phyloP scores from a whole-genome alignment of 2,888 invertebrate species.

The Cheilosia grossa region DNA sequence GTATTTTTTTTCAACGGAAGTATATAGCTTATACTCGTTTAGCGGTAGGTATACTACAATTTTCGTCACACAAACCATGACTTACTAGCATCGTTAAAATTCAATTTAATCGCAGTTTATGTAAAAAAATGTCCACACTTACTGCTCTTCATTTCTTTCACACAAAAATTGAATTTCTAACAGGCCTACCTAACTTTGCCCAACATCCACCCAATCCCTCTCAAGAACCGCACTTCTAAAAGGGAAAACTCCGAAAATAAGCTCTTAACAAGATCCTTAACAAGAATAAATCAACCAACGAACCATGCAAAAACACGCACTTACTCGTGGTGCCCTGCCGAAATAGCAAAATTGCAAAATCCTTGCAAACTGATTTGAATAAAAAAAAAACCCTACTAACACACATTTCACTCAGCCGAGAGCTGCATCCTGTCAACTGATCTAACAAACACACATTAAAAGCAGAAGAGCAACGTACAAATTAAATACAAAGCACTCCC shows the following conservation, averaged over 20 bases:
- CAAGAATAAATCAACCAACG: constrained; percentile 54
- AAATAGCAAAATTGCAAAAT: constrained; percentile 50
- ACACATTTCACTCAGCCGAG: constrained; percentile 2
- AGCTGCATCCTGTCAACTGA: constrained; percentile 20
- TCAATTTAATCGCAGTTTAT: too few species aligned
- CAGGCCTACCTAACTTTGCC: neutral
- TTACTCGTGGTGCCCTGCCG: constrained; percentile 1
- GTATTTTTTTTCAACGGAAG: too few species aligned
- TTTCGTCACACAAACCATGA: too few species aligned
- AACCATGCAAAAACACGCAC: constrained; percentile 47
- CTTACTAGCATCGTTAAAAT: too few species aligned
- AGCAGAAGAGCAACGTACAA: constrained; percentile 56
- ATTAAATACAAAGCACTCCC: constrained; percentile 19
- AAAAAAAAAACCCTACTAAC: constrained; percentile 14
- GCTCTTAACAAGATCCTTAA: constrained; percentile 72
- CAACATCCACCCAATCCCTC: neutral
- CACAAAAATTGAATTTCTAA: neutral
- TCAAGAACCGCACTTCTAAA: neutral
- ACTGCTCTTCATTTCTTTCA: neutral
- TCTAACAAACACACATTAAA: constrained; percentile 31
- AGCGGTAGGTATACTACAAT: too few species aligned
- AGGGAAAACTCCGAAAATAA: constrained; percentile 55
- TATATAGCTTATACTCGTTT: too few species aligned
- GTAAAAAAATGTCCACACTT: neutral
- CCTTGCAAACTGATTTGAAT: constrained; percentile 36